Evolutionary conservation across 30 jellyfish, hydroid and myxozoan genomes (phyloP), one percentile per base, ranked within the genome.

Genomic region (Nemopilema nomurai): DNA sequence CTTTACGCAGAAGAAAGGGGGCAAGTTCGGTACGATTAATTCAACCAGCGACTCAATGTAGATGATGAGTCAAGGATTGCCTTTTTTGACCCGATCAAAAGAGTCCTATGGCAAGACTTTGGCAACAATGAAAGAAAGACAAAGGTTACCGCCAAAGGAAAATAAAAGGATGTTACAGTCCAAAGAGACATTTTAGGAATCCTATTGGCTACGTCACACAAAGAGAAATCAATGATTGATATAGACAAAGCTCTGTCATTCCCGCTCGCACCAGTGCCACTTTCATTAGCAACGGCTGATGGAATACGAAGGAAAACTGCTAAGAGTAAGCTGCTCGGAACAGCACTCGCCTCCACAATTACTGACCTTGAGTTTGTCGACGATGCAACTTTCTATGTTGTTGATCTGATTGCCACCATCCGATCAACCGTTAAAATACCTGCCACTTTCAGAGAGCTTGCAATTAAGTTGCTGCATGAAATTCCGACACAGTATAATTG

Each of bases 191-290:
- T n/a, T 24, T n/a, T n/a, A n/a, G n/a, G n/a, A n/a, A 7, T 52
- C 28, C 69, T 84, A 8, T 4, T 16, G 8, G 26, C 82, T 17
- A 1, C 13, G 16, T 52, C 88, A 23, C 27, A 27, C 62, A 17
- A 78, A 24, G 57, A 57, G 20, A 52, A 53, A 51, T 8, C 57
- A 20, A 4, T 24, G 1, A 49, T 78, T 52, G 88, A 78, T 78
- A 24, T 82, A 31, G 91, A 82, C 62, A 82, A 82, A 30, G 91
- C 77, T 6, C 30, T 82, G 17, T 1, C 77, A 16, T 33, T 1
- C 68, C 51, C 91, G 9, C 79, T 82, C 32, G 85, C 91, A 29
- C 88, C 91, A 16, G 81, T 78, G 65, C 64, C 64, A 6, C 79
- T 78, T 21, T 28, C 86, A 27, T 27, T 78, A 32, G 17, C 77